Evolutionary conservation across 2,888 invertebrate species (phyloP), one percentile per base, ranked within the genome.

Genomic region (Beris chalybata): DNA sequence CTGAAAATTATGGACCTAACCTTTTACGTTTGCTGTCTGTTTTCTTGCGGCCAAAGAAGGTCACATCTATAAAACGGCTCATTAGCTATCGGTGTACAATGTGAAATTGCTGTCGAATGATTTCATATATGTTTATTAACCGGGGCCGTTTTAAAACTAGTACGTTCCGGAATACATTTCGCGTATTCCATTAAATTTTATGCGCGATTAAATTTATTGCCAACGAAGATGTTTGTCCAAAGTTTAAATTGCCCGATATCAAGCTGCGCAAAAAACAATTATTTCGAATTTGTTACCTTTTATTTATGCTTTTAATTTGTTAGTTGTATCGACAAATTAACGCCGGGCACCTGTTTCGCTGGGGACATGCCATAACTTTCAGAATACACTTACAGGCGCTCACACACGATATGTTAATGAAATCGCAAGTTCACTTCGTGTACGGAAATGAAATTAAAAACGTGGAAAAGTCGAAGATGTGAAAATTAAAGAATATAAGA

Each of bases 1-100:
- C 61, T 52, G 50, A 61, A 61, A 38, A 47, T 15, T 50, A 50
- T 50, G 43, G 61, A 61, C 50, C 61, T 61, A 50, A 61, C 61
- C 61, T 61, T 61, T 61, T 12, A 29, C 22, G 50, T 50, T 50
- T 29, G 52, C 30, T 22, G 22, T 61, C 52, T 30, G 32, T 38
- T 61, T 52, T 50, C 61, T 43, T 30, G 50, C 15, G n/a, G 61
- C 50, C 38, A 32, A 22, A 38, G 61, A 61, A 61, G 61, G 61
- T 61, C 61, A 52, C 61, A 61, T 61, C 45, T 50, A 61, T 61
- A 61, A 61, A 61, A 61, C 61, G 61, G 50, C 61, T 61, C 61
- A 61, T 61, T 61, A 61, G 52, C 50, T 61, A 30, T 29, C 50
- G 61, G 32, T 12, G 32, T 12, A 12, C 50, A 50, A 47, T 38